A percentile compares a stretch with the other conserved stretches of the same genome.
Evolutionary conservation across 2,888 invertebrate species (phyloP).

Genomic region (Amblyjoppa proteus): DNA sequence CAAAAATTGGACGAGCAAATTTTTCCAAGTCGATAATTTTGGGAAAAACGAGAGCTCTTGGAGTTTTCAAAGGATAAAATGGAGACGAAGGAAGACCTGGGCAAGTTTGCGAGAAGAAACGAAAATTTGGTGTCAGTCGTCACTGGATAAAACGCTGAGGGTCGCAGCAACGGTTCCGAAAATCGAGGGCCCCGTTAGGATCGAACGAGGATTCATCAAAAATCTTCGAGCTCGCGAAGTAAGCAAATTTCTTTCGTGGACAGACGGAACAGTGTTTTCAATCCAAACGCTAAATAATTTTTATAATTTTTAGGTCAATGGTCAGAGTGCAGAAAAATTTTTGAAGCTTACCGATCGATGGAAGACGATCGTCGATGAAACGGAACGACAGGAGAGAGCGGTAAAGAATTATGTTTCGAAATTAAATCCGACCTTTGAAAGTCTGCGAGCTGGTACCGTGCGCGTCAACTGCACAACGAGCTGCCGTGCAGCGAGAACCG

Average conservation of each 20-base stretch:
- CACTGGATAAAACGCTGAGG: constrained; percentile 62
- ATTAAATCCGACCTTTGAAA: constrained; percentile 61
- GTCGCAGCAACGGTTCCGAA: constrained; percentile 24
- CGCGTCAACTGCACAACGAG: constrained; percentile 70
- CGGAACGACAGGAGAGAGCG: constrained; percentile 54
- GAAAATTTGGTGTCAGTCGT: constrained; percentile 75
- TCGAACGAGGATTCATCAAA: constrained; percentile 68
- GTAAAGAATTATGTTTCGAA: constrained; percentile 58
- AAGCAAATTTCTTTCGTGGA: background rate
- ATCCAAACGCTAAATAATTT: background rate
- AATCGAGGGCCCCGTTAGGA: constrained; percentile 50
- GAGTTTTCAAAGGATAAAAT: constrained; percentile 73
- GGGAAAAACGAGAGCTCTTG: constrained; percentile 48
- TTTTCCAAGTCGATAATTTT: background rate
- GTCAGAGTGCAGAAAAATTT: constrained; percentile 66
- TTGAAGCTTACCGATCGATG: constrained; percentile 65
- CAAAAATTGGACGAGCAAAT: background rate
- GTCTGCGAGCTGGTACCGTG: constrained; percentile 69
- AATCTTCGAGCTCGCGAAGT: constrained; percentile 59
- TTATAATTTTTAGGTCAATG: constrained; percentile 71
- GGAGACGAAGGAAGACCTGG: constrained; percentile 73
- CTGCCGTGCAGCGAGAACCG: constrained; percentile 70
- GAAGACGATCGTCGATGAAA: constrained; percentile 58
- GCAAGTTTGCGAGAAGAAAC: constrained; percentile 70
- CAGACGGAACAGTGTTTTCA: background rate